Evolutionary conservation across 2,113 vertebrate genomes (phyloP).

Genomic region (Eretmochelys imbricata): DNA sequence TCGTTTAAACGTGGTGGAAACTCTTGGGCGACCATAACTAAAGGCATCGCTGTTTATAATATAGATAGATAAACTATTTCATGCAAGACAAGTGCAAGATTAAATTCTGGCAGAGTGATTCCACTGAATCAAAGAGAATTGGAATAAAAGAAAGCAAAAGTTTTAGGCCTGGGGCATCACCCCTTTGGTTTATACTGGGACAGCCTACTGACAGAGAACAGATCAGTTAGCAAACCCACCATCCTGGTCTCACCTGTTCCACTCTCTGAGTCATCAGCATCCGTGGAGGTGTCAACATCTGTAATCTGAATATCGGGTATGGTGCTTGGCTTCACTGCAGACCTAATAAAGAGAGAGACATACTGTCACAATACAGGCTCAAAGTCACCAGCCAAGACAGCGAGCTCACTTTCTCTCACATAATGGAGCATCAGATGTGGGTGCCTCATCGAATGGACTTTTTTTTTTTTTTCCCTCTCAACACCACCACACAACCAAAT

Average conservation of each 20-base stretch:
- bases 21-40: not conserved
- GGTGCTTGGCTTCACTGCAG: constrained; percentile 75
- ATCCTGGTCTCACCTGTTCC: constrained; percentile 26
- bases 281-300: not conserved
- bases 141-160: not conserved
- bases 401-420: not conserved
- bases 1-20: not conserved
- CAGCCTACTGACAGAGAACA: not conserved
- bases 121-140: fast-evolving
- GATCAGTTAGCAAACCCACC: fast-evolving
- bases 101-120: not conserved
- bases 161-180: not conserved
- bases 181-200: fast-evolving
- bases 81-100: not conserved
- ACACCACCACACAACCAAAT: not conserved
- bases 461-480: not conserved
- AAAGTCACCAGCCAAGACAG: not conserved
- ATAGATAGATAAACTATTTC: not conserved
- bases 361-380: fast-evolving
- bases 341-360: constrained; percentile 26
- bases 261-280: not conserved
- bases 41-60: not conserved
- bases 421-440: not conserved
- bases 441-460: not conserved
- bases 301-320: constrained; percentile 76